Evolutionary conservation across 1,140 invertebrate species (phyloP).

Genomic region (Holcopasites calliopsidis): DNA sequence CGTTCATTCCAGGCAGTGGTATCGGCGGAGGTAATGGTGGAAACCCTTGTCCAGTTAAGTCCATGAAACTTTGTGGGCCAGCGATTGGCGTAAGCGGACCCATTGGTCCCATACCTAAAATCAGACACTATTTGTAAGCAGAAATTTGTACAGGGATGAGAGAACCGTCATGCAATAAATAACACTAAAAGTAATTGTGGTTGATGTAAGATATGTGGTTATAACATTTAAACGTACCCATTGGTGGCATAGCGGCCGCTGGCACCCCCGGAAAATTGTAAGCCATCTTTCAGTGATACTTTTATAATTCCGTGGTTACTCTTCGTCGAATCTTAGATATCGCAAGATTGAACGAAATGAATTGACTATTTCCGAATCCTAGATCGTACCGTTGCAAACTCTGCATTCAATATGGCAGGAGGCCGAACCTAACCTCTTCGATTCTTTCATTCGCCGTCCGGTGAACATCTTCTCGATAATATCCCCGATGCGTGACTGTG

Average conservation of each 20-base stretch:
- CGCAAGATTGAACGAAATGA: not conserved
- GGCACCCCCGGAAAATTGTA: slow-evolving; percentile 79
- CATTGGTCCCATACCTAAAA: slow-evolving; percentile 76
- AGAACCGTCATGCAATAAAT: not conserved
- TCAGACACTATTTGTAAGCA: not conserved
- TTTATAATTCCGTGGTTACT: not conserved
- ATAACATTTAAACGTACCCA: slow-evolving; percentile 63
- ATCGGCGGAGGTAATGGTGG: slow-evolving; percentile 74
- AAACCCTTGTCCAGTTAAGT: slow-evolving; percentile 77
- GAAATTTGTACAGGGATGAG: not conserved
- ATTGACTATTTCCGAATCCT: slow-evolving; percentile 10
- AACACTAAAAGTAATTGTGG: no score
- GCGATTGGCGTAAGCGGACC: slow-evolving; percentile 75
- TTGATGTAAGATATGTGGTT: not conserved
- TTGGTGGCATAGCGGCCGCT: slow-evolving; percentile 74
- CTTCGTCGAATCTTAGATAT: not conserved
- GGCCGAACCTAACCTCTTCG: slow-evolving; percentile 24
- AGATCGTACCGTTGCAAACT: slow-evolving; percentile 22
- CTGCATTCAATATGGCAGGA: slow-evolving; percentile 50
- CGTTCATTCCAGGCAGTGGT: slow-evolving; percentile 82
- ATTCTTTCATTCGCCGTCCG: not conserved
- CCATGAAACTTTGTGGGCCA: slow-evolving; percentile 77
- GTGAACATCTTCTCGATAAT: not conserved
- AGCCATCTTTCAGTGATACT: slow-evolving; percentile 68
- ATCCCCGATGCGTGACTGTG: not conserved